Base-by-base conservation (phyloP, 2,797 vertebrate genomes). In the Rhodeus uyekii region DNA sequence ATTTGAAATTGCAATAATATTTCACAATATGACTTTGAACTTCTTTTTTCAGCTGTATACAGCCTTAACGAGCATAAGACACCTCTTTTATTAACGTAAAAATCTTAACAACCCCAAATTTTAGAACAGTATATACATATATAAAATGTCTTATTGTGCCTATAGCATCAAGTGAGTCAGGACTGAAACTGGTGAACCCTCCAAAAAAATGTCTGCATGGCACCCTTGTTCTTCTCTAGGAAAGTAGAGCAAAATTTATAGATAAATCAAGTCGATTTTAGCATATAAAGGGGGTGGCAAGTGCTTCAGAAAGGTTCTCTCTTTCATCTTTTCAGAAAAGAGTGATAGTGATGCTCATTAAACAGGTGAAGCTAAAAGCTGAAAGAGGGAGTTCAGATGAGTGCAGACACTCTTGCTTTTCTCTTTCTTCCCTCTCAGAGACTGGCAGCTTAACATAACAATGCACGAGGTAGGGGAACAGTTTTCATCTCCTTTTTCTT, bases 261-360 rank as follows among this genome's bases (percentile, higher is more conserved):
- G 44, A 44, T 61, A 19, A 79, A 55, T 0, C 1, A 8, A 48
- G 16, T 36, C 2, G 12, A 74, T 29, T 69, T 80, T 46, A 80
- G 68, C 69, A 75, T 75, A 55, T 42, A 73, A 85, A 80, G 42
- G 78, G 10, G 6, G 42, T 38, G 48, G 78, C 86, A 87, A 91
- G 91, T 90, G 90, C 85, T 63, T 86, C 82, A 38, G 2, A 64
- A 82, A 44, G 86, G 67, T 72, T 60, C 39, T 84, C 46, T 12
- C 48, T 64, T 78, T 76, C 13, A 72, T 78, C 76, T 34, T 72
- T 13, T 18, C 19, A 27, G 29, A 68, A 46, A 60, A 8, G 16
- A 39, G 16, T 34, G 76, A 78, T 75, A 79, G 68, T 27, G 48
- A 73, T 61, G 61, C 65, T 80, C 71, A 74, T 81, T 81, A 81